Conservation (phyloP, 2,113 vertebrate genomes). For the Cranoglanis bouderius region DNA sequence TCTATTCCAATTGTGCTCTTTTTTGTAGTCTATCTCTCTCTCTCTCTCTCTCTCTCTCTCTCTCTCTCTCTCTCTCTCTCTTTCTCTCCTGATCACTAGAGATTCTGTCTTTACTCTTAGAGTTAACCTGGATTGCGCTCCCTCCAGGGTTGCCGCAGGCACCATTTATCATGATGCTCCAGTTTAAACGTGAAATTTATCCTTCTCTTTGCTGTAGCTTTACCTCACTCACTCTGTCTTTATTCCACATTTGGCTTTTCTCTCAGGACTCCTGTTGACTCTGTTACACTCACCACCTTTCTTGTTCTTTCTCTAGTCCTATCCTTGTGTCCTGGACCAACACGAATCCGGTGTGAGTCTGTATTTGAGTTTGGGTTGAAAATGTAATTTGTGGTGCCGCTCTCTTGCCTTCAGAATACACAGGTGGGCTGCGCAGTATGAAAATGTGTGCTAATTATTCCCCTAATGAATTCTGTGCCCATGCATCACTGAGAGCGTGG, state of each 20-base stretch:
- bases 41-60: conserved; percentile 41
- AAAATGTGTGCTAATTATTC: conserved; percentile 21
- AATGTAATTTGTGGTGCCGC: not conserved
- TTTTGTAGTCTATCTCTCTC: conserved; percentile 52
- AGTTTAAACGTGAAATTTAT: conserved; percentile 73
- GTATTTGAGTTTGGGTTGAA: not conserved
- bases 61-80: conserved; percentile 55
- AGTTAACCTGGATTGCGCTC: conserved; percentile 72
- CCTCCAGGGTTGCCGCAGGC: conserved; percentile 69
- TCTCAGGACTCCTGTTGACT: conserved; percentile 28
- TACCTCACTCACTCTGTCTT: conserved; percentile 59
- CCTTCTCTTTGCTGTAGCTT: conserved; percentile 56
- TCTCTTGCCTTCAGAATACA: not conserved
- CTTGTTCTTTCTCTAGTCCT: not conserved
- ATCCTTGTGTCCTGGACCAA: not conserved
- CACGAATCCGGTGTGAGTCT: not conserved
- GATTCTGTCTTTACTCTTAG: conserved; percentile 65
- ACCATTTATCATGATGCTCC: conserved; percentile 79
- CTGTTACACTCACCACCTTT: not conserved
- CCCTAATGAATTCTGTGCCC: conserved; percentile 20
- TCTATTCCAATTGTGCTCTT: not conserved
- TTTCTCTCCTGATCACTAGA: conserved; percentile 66
- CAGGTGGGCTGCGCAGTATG: not conserved
- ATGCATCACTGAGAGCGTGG: conserved; percentile 6
- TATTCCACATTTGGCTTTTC: conserved; percentile 27